Percentiles rank a stretch among this genome's conserved stretches.
Evolutionary conservation across 53 echinoderm and acorn worm genomes (phyloP).

Genomic region (Holothuria leucospilota): DNA sequence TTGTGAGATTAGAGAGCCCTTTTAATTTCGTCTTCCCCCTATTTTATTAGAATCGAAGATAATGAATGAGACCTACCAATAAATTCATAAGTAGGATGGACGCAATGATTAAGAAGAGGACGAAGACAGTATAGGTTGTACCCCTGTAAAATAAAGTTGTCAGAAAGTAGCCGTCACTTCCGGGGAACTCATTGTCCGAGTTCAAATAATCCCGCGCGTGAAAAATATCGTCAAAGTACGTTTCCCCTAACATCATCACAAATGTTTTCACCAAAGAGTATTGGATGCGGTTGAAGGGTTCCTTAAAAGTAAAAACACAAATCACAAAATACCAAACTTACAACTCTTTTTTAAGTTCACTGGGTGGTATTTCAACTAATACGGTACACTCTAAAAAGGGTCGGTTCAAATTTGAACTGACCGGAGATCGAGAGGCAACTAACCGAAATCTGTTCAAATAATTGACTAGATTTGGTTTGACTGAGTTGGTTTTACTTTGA

Average conservation of each 20-base stretch:
- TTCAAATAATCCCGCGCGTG: constrained; percentile 71
- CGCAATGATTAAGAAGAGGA: constrained; percentile 80
- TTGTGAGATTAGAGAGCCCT: too few relatives aligned
- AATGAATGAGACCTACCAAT: constrained; percentile 61
- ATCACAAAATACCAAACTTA: too few relatives aligned
- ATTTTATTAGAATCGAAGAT: too few relatives aligned
- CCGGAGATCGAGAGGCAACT: too few relatives aligned
- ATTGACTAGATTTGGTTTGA: too few relatives aligned
- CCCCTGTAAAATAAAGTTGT: constrained; percentile 60
- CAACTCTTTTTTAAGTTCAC: too few relatives aligned
- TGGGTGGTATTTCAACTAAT: too few relatives aligned
- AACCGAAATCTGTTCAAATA: too few relatives aligned
- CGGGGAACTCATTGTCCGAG: background rate
- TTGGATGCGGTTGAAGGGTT: constrained; percentile 77
- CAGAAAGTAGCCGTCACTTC: constrained; percentile 56
- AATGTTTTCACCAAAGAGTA: constrained; percentile 84
- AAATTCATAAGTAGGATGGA: constrained; percentile 96
- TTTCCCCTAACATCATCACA: constrained; percentile 95
- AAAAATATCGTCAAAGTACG: constrained; percentile 81
- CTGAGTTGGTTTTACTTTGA: too few relatives aligned
- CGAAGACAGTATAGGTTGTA: constrained; percentile 80
- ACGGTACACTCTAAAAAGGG: too few relatives aligned
- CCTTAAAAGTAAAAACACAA: constrained; percentile 34
- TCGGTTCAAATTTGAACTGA: too few relatives aligned
- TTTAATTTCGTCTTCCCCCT: too few relatives aligned